Percentiles rank a stretch among this genome's conserved stretches.
Evolutionary conservation across 2,113 vertebrate species (phyloP).

Genomic region (Polypterus bichir): DNA sequence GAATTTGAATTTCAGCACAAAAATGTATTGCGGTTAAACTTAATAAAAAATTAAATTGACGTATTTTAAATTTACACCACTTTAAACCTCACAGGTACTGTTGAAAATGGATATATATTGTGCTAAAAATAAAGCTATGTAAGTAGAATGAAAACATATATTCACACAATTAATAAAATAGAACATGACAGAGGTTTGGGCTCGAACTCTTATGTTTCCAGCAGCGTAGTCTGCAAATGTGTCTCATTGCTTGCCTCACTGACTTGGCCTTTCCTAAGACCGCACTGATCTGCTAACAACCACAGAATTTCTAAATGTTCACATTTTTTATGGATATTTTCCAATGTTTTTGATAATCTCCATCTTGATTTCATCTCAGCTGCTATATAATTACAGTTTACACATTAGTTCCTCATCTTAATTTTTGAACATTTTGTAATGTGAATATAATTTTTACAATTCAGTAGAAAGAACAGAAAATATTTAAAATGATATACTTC

Average conservation of each 20-base stretch:
- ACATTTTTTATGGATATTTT: not conserved
- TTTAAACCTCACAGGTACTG: too few species aligned
- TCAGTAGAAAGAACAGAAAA: too few species aligned
- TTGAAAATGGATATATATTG: too few species aligned
- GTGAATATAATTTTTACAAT: too few species aligned
- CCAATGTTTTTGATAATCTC: conserved; percentile 2
- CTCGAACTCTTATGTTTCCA: not conserved
- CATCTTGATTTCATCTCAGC: not conserved
- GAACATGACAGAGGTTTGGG: not conserved
- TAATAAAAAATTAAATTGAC: too few species aligned
- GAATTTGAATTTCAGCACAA: too few species aligned
- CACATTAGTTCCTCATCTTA: not conserved
- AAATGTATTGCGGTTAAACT: too few species aligned
- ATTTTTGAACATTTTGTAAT: too few species aligned
- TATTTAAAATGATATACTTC: too few species aligned
- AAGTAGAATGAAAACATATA: not conserved
- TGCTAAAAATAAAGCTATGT: too few species aligned
- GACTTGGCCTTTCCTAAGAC: not conserved
- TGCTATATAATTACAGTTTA: not conserved
- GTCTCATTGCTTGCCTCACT: not conserved
- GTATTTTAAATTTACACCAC: too few species aligned
- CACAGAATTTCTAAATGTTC: not conserved
- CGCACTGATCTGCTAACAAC: not conserved
- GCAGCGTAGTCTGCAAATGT: not conserved
- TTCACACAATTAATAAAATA: not conserved